Evolutionary conservation across 2,888 invertebrate genomes (phyloP).

Genomic region (Reticulitermes lucifugus): DNA sequence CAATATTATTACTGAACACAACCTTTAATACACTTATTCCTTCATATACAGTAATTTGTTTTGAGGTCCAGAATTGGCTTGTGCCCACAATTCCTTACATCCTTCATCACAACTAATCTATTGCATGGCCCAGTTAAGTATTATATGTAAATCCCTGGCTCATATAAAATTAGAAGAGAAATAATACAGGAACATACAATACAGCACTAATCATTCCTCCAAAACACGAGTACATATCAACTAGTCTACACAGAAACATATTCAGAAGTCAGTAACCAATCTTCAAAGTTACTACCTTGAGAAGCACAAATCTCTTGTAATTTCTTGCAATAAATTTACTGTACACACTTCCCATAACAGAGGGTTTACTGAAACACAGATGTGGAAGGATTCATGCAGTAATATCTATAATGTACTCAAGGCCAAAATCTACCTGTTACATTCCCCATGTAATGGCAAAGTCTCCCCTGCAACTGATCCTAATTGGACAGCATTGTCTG

Average conservation of each 20-base stretch:
- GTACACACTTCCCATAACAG: neutral
- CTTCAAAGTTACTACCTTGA: no score
- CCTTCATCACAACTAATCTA: no score
- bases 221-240: neutral
- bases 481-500: neutral
- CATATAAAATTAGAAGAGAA: no score
- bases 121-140: no score
- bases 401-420: neutral
- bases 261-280: no score
- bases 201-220: neutral
- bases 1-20: no score
- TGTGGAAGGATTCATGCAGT: neutral
- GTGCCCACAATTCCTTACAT: no score
- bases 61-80: no score
- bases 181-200: no score
- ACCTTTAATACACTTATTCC: no score
- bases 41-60: no score
- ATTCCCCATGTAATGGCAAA: constrained; percentile 21
- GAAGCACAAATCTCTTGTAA: neutral
- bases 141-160: no score
- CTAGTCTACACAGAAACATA: neutral
- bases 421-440: constrained; percentile 16
- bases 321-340: neutral
- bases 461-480: neutral
- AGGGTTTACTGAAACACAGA: neutral